phyloP scores from a whole-genome alignment of 2,888 invertebrate genomes.

The Polia nebulosa region DNA sequence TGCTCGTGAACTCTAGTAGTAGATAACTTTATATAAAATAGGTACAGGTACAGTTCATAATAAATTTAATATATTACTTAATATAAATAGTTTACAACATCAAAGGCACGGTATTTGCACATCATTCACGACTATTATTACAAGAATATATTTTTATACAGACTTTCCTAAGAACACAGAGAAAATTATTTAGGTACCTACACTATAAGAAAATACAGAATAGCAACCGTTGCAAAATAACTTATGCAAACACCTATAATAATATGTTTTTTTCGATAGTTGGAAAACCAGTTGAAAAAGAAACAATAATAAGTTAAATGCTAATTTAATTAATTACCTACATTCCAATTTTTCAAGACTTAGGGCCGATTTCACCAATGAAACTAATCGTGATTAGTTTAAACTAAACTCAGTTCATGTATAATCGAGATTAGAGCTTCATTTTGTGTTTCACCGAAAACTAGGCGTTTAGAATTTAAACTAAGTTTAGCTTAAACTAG shows the following conservation, averaged over 20 bases:
- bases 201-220: neutral
- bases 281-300: no score
- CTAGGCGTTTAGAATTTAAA: no score
- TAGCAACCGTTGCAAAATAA: neutral
- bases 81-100: conserved; percentile 41
- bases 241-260: neutral
- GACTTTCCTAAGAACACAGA: neutral
- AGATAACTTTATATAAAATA: neutral
- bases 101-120: conserved; percentile 56
- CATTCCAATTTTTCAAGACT: no score
- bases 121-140: conserved; percentile 13
- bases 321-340: no score
- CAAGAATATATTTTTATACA: neutral
- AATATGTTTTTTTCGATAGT: no score
- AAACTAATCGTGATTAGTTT: no score
- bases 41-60: neutral
- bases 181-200: neutral
- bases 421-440: no score
- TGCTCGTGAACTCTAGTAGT: neutral
- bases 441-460: no score
- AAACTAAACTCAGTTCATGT: no score
- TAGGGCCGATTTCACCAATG: no score
- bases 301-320: no score
- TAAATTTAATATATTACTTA: neutral
- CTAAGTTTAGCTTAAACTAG: no score